A percentile compares a stretch with the other conserved stretches of the same genome.
These are phyloP conservation scores for Drosophila percnosoma DNA, from an alignment of 2,888 invertebrate species.

Conservation along the genomic window DNA sequence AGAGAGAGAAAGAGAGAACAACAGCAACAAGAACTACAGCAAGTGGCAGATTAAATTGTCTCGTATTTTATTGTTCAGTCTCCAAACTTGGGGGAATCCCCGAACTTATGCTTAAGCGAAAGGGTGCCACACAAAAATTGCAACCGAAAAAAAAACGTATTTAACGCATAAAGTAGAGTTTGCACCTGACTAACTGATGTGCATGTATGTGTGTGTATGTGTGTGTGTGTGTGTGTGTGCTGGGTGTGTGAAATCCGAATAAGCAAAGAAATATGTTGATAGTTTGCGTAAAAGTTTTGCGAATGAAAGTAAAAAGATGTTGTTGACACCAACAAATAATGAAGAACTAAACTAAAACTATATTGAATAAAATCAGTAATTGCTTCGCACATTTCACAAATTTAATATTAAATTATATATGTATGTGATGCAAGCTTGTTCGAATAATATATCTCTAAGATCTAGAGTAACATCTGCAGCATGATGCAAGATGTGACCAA, in stretches of 20 bases:
- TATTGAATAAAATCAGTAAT: not conserved
- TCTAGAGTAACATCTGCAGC: not conserved
- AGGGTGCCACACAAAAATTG: conserved; percentile 39
- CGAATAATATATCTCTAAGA: not conserved
- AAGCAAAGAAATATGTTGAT: not conserved
- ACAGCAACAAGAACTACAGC: not conserved
- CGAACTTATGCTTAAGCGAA: conserved; percentile 20
- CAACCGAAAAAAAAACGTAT: conserved; percentile 52
- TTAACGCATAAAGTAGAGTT: conserved; percentile 57
- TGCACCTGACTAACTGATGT: conserved; percentile 27
- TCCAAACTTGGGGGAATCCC: conserved; percentile 12
- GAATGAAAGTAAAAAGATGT: not conserved
- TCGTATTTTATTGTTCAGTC: conserved; percentile 57
- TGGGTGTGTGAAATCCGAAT: not conserved
- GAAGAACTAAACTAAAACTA: not conserved
- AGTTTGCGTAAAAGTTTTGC: not conserved
- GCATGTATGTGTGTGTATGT: not conserved
- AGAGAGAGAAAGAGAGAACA: not conserved
- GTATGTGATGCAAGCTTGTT: not conserved
- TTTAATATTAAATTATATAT: no score
- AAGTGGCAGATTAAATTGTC: conserved; percentile 62
- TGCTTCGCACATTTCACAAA: not conserved
- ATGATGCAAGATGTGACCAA: not conserved
- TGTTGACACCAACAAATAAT: not conserved
- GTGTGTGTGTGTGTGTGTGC: not conserved